These are phyloP conservation scores for Cerceris ruficornis DNA, from an alignment of 2,888 invertebrate genomes.

Conservation along the genomic window DNA sequence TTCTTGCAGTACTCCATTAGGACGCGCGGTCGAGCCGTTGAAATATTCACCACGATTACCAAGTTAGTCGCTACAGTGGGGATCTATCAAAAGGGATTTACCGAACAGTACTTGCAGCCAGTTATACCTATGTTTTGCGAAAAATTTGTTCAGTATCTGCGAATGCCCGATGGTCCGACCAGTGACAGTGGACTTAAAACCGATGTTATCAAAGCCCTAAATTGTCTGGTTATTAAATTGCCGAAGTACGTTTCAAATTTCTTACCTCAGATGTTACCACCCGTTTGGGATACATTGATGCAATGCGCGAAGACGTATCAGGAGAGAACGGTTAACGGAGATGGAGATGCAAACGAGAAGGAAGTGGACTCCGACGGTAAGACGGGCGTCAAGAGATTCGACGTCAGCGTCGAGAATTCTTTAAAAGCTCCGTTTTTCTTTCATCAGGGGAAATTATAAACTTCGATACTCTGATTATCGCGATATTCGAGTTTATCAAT, in stretches of 20 bases:
- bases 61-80: constrained; percentile 83
- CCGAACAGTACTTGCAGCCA: constrained; percentile 85
- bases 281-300: constrained; percentile 87
- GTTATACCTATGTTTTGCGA: constrained; percentile 87
- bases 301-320: constrained; percentile 87
- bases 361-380: constrained; percentile 86
- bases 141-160: constrained; percentile 84
- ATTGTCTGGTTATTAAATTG: constrained; percentile 84
- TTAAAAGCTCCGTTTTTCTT: constrained; percentile 5
- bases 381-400: constrained; percentile 16
- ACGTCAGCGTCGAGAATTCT: neutral
- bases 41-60: constrained; percentile 86
- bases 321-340: constrained; percentile 85
- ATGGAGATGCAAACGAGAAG: constrained; percentile 82
- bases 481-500: constrained; percentile 87
- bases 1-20: constrained; percentile 83
- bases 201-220: constrained; percentile 86
- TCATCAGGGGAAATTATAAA: constrained; percentile 84
- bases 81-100: constrained; percentile 83
- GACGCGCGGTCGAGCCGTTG: constrained; percentile 86
- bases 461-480: constrained; percentile 86
- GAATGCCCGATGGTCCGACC: constrained; percentile 83
- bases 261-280: constrained; percentile 85
- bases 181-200: constrained; percentile 86
- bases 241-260: constrained; percentile 85